Conservation (phyloP, 2,888 invertebrate species). For the Amorpha juglandis region DNA sequence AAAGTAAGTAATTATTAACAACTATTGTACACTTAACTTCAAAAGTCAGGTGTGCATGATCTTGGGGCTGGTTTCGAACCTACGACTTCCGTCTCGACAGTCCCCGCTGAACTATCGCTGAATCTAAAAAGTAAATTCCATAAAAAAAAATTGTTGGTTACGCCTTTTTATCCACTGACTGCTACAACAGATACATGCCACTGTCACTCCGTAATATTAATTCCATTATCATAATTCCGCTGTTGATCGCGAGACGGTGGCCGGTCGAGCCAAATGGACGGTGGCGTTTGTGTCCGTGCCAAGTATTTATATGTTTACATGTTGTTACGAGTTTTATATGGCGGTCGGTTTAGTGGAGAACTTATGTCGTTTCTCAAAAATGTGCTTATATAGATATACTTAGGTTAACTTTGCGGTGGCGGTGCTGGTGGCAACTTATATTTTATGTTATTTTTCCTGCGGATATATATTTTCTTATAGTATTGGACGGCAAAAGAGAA, state of each 20-base stretch:
- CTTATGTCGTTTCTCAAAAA: slow-evolving; percentile 14
- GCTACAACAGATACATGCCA: slow-evolving; percentile 30
- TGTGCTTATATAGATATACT: neutral
- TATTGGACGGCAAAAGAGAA: no score
- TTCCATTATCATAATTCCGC: slow-evolving; percentile 59
- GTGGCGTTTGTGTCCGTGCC: slow-evolving; percentile 47
- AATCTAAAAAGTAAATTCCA: no score
- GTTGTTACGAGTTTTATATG: slow-evolving; percentile 42
- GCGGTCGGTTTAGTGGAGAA: slow-evolving; percentile 3
- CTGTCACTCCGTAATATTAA: slow-evolving; percentile 50
- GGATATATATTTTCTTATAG: no score
- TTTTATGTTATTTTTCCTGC: slow-evolving; percentile 8
- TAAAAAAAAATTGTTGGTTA: neutral
- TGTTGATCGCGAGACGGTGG: slow-evolving; percentile 45
- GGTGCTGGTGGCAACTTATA: neutral
- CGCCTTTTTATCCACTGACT: neutral
- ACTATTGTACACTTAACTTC: no score
- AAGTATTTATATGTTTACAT: slow-evolving; percentile 52
- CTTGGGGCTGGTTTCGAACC: no score
- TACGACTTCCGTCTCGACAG: no score
- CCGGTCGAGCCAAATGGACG: slow-evolving; percentile 48
- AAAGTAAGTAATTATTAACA: no score
- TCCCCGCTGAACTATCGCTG: no score
- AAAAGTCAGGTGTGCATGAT: no score
- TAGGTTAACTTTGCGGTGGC: neutral